A percentile compares a stretch with the other conserved stretches of the same genome.
phyloP scores from a whole-genome alignment of 2,113 vertebrate species.

The Amphiprion percula region DNA sequence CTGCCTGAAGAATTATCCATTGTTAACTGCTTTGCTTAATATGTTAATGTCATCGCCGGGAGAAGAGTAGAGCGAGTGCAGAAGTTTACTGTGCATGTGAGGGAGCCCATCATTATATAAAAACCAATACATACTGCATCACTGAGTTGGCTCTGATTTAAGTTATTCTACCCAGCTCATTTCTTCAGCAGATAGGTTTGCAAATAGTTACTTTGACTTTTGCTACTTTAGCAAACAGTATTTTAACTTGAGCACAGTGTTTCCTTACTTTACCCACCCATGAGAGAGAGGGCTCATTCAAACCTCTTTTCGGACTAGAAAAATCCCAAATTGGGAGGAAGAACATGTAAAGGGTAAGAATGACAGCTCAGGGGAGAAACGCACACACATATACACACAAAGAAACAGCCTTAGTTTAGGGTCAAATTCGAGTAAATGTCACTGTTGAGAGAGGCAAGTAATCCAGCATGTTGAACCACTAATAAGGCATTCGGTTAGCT shows the following conservation, averaged over 20 bases:
- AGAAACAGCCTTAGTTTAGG: background rate
- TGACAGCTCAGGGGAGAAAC: constrained; percentile 9
- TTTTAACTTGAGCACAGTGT: too few relatives aligned
- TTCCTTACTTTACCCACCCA: too few relatives aligned
- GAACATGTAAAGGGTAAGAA: background rate
- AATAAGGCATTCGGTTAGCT: constrained; percentile 40
- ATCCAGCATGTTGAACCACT: constrained; percentile 22
- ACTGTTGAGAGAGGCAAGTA: constrained; percentile 29
- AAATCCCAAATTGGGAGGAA: background rate
- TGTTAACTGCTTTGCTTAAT: constrained; percentile 55
- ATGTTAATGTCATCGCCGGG: constrained; percentile 42
- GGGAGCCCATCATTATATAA: background rate
- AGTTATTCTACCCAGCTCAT: background rate
- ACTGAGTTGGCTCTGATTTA: background rate
- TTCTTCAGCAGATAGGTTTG: too few relatives aligned
- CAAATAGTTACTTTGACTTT: too few relatives aligned
- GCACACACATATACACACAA: background rate
- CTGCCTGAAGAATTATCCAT: constrained; percentile 48
- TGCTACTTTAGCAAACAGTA: too few relatives aligned
- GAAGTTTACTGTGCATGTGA: background rate
- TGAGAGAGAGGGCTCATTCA: too few relatives aligned
- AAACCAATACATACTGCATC: background rate
- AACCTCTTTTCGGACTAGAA: too few relatives aligned
- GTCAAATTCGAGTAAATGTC: constrained; percentile 42
- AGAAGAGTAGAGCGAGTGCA: background rate